Conservation (phyloP, 2,888 invertebrate species). For the Fragum whitleyi region DNA sequence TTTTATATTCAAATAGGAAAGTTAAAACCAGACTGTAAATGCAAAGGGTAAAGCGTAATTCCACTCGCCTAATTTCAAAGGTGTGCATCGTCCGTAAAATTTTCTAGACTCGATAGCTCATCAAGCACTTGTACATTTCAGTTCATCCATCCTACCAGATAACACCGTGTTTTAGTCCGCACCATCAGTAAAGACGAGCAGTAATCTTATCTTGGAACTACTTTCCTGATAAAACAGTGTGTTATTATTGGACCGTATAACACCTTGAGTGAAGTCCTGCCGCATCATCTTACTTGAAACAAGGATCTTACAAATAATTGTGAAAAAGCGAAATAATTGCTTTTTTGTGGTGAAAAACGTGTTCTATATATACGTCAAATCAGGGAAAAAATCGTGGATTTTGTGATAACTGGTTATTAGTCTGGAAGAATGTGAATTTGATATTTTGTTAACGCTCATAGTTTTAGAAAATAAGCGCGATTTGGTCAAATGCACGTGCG, state of each 20-base stretch:
- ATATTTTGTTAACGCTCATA: too few species aligned
- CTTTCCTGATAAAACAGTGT: conserved; percentile 14
- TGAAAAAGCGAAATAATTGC: background rate
- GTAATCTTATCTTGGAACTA: conserved; percentile 15
- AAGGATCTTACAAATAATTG: conserved; percentile 6
- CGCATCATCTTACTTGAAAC: background rate
- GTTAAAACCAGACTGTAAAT: background rate
- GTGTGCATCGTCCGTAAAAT: conserved; percentile 49
- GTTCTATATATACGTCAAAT: background rate
- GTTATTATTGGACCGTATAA: conserved; percentile 23
- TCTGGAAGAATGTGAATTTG: background rate
- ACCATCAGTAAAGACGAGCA: background rate
- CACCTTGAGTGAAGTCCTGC: conserved; percentile 15
- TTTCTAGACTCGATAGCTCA: conserved; percentile 34
- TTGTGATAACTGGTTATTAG: background rate
- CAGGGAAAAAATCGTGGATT: background rate
- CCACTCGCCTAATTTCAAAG: conserved; percentile 46
- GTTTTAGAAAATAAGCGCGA: too few species aligned
- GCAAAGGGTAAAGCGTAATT: conserved; percentile 39
- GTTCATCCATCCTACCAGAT: conserved; percentile 12
- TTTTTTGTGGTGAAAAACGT: background rate
- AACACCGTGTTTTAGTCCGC: conserved; percentile 8
- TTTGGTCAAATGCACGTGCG: background rate
- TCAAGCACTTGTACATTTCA: conserved; percentile 23
- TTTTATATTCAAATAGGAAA: too few species aligned